Conservation (phyloP, 2,888 invertebrate genomes). For the Macaria notata region DNA sequence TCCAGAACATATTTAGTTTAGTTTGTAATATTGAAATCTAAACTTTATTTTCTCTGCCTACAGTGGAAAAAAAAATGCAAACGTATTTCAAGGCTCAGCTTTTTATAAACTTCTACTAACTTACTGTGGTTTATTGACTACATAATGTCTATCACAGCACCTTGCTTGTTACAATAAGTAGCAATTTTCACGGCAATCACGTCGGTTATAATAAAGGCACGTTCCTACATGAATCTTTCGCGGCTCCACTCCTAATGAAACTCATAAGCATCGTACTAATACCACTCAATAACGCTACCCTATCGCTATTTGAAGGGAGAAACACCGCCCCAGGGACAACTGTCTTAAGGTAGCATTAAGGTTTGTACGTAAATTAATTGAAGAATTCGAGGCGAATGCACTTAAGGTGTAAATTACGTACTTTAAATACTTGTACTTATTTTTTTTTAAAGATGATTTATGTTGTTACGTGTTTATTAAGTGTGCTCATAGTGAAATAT, state of each 20-base stretch:
- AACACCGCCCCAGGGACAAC: slow-evolving; percentile 57
- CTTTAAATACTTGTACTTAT: no score
- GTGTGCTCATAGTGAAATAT: no score
- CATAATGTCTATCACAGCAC: slow-evolving; percentile 3
- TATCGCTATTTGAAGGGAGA: slow-evolving; percentile 65
- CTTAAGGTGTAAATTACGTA: neutral
- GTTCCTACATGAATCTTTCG: slow-evolving; percentile 74
- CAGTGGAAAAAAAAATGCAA: no score
- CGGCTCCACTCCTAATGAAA: slow-evolving; percentile 72
- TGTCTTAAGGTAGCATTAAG: slow-evolving; percentile 64
- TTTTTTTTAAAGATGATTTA: no score
- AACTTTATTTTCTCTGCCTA: no score
- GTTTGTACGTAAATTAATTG: slow-evolving; percentile 64
- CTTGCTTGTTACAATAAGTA: slow-evolving; percentile 34
- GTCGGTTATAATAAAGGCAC: slow-evolving; percentile 74
- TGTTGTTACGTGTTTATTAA: no score
- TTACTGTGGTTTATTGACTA: no score
- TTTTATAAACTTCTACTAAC: no score
- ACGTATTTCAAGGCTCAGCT: no score
- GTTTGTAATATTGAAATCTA: no score
- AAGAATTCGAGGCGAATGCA: slow-evolving; percentile 39
- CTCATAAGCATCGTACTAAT: slow-evolving; percentile 75
- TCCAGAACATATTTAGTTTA: no score
- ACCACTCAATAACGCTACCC: slow-evolving; percentile 70
- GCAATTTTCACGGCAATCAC: slow-evolving; percentile 74